These are phyloP conservation scores for Tetheella fluctuosa DNA, from an alignment of 2,888 invertebrate species.

Conservation along the genomic window DNA sequence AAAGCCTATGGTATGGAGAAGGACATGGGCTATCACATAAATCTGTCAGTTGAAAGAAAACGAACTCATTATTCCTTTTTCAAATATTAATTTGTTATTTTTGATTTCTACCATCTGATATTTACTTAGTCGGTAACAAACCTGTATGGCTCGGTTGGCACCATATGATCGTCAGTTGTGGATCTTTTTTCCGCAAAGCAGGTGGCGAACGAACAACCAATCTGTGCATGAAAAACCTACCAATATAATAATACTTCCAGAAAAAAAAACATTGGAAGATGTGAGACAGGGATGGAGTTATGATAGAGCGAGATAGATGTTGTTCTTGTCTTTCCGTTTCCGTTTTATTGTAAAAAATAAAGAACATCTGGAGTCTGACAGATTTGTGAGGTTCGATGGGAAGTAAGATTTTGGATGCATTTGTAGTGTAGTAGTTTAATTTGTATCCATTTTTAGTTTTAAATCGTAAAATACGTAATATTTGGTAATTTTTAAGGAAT, in stretches of 20 bases:
- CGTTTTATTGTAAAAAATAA: constrained; percentile 74
- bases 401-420: constrained; percentile 35
- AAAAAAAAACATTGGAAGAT: constrained; percentile 64
- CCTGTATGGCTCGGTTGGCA: constrained; percentile 35
- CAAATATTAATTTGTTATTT: no score
- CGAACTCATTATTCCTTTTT: no score
- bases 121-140: constrained; percentile 14
- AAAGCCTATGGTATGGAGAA: no score
- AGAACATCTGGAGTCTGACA: constrained; percentile 72
- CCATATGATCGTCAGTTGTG: constrained; percentile 77
- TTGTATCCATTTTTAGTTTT: neutral
- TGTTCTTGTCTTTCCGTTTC: constrained; percentile 77
- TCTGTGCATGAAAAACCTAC: constrained; percentile 74
- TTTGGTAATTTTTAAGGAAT: no score
- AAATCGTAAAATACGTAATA: neutral
- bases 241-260: constrained; percentile 53
- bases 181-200: constrained; percentile 59
- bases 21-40: no score
- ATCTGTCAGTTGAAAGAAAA: no score
- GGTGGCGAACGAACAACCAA: constrained; percentile 68
- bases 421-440: constrained; percentile 20
- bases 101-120: neutral
- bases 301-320: constrained; percentile 49
- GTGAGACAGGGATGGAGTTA: constrained; percentile 47
- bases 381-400: constrained; percentile 62